These are phyloP conservation scores for Ariopsis seemanni DNA, from an alignment of 2,113 vertebrate species.

Conservation along the genomic window DNA sequence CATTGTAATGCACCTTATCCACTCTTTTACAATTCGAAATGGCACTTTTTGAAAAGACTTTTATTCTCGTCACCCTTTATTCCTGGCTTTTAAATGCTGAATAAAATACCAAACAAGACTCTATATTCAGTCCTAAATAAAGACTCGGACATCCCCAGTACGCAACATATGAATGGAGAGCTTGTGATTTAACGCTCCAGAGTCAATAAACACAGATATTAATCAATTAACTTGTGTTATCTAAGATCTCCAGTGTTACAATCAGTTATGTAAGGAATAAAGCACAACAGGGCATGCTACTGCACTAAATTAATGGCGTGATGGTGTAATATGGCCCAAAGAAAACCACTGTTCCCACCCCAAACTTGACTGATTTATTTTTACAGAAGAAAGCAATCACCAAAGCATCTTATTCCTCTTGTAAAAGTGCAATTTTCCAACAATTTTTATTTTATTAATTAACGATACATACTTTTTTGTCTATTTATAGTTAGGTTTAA, in stretches of 20 bases:
- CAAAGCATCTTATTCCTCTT: not conserved
- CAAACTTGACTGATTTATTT: not conserved
- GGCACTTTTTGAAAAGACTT: not conserved
- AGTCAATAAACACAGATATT: slow-evolving; percentile 24
- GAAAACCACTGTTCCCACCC: not conserved
- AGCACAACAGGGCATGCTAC: not conserved
- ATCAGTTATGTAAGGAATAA: not conserved
- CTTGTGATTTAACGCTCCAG: not conserved
- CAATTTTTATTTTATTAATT: not conserved
- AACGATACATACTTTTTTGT: not conserved
- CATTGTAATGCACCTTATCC: not conserved
- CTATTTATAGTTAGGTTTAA: not conserved
- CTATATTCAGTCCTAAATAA: not conserved
- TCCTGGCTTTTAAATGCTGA: not conserved
- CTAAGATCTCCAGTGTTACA: not conserved
- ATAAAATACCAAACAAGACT: not conserved
- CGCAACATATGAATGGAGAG: not conserved
- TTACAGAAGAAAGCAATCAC: not conserved
- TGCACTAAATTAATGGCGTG: not conserved
- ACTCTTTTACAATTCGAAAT: not conserved
- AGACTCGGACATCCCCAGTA: not conserved
- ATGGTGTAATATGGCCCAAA: not conserved
- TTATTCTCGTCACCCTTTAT: not conserved
- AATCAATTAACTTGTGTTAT: not conserved
- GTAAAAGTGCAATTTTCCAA: not conserved